Percentiles rank a stretch among this genome's conserved stretches.
Evolutionary conservation across 1,140 invertebrate genomes (phyloP).

Genomic region (Philotrypesis tridentata): DNA sequence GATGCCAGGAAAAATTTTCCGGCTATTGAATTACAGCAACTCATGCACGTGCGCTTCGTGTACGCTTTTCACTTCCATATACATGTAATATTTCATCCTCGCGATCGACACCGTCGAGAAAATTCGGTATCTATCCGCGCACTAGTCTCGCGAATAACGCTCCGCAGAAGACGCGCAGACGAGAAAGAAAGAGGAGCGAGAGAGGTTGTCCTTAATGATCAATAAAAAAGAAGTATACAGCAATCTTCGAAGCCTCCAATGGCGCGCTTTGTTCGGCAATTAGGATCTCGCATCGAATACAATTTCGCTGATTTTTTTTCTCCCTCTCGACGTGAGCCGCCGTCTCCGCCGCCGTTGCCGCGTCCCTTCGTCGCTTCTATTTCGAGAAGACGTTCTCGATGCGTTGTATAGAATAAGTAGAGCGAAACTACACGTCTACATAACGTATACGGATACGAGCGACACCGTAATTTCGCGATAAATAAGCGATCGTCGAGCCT

Average conservation of each 20-base stretch:
- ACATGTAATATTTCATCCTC: neutral
- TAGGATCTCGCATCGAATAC: slow-evolving; percentile 30
- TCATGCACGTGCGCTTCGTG: neutral
- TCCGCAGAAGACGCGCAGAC: neutral
- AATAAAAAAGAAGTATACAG: slow-evolving; percentile 36
- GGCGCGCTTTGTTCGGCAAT: slow-evolving; percentile 47
- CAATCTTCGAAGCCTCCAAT: slow-evolving; percentile 42
- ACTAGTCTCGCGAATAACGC: neutral
- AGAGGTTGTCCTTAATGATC: slow-evolving; percentile 35
- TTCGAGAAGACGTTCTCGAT: neutral
- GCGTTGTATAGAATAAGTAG: too few relatives aligned
- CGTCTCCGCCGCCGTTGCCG: too few relatives aligned
- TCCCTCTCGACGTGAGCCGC: too few relatives aligned
- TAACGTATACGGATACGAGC: too few relatives aligned
- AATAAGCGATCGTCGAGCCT: too few relatives aligned
- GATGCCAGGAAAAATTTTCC: slow-evolving; percentile 21
- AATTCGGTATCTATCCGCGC: too few relatives aligned
- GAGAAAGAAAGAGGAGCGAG: slow-evolving; percentile 5
- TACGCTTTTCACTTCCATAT: too few relatives aligned
- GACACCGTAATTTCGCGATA: too few relatives aligned
- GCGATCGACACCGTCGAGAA: too few relatives aligned
- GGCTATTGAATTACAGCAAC: slow-evolving; percentile 22
- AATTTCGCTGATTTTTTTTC: slow-evolving; percentile 21
- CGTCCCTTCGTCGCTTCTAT: neutral
- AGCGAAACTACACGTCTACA: too few relatives aligned